Evolutionary conservation across 2,888 invertebrate genomes (phyloP), one percentile per base, ranked within the genome.

Genomic region (Folsomia manolachei): DNA sequence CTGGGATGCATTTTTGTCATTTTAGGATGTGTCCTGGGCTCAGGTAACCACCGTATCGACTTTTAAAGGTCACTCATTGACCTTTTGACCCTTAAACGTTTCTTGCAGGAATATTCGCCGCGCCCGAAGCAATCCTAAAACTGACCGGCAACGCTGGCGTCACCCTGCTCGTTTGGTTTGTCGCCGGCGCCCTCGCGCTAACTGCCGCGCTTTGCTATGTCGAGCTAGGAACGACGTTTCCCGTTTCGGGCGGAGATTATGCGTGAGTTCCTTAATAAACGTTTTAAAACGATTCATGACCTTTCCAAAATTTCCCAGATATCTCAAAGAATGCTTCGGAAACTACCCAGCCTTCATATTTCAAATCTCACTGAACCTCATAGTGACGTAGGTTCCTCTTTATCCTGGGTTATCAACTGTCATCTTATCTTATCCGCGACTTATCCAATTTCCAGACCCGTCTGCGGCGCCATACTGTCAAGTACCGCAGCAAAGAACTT

Each of bases 161-260:
- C n/a, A 66, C 65, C 7, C 18, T 74, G 24, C 1, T 76, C 0
- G 63, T 76, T n/a, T 76, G 72, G 74, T 53, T 71, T 14, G 1
- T 51, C 1, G 68, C 66, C 53, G 76, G 76, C 19, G 11, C 71
- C 4, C 1, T 74, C 26, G 69, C 69, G 21, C 51, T 69, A 0
- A 11, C 73, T 25, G 76, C 72, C 14, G 74, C 76, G 21, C 21
- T 76, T 2, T 72, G 72, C 39, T 76, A 74, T 53, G 69, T 67
- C 1, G 76, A 71, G 24, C 27, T 76, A 19, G 74, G 71, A 21
- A 27, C 52, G 7, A 70, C 72, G 21, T 51, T 74, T 62, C 76
- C 74, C 21, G 26, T 66, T 1, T 71, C 66, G 26, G 71, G 74
- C 26, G 76, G 76, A 27, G 70, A 74, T 25, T 72, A 72, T 51